These are phyloP conservation scores for Dasyprocta punctata DNA, from an alignment of 2,113 vertebrate species.

Conservation along the genomic window DNA sequence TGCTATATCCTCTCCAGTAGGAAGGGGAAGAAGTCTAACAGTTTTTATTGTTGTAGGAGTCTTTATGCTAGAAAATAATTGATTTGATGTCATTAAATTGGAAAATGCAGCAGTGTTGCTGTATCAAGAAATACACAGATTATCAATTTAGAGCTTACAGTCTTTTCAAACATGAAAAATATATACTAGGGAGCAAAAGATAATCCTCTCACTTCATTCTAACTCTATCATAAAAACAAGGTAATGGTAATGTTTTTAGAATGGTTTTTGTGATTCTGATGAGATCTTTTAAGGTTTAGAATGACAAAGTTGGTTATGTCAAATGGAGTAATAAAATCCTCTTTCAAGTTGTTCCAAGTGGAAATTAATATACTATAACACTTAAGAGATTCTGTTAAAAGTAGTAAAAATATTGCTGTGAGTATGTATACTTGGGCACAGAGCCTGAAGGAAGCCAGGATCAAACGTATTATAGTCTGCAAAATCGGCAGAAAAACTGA, in stretches of 20 bases:
- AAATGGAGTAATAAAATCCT: constrained; percentile 10
- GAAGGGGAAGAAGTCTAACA: constrained; percentile 13
- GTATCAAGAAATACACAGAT: not conserved
- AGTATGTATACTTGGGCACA: not conserved
- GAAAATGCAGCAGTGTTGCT: not conserved
- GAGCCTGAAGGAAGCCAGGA: not conserved
- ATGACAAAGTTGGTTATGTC: not conserved
- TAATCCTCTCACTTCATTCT: not conserved
- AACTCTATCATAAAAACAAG: not conserved
- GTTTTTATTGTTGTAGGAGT: not conserved
- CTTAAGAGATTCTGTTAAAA: constrained; percentile 21
- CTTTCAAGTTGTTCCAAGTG: not conserved
- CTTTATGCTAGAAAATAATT: not conserved
- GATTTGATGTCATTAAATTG: not conserved
- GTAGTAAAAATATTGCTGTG: not conserved
- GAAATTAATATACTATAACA: not conserved
- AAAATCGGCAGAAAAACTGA: constrained; percentile 19
- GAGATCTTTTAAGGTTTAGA: constrained; percentile 42
- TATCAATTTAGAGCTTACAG: constrained; percentile 29
- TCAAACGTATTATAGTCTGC: not conserved
- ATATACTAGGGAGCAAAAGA: not conserved
- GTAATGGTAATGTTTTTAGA: not conserved
- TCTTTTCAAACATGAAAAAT: constrained; percentile 18
- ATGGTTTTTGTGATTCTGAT: not conserved
- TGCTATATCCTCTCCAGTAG: not conserved